These are phyloP conservation scores for Oegoconia quadripuncta DNA, from an alignment of 2,888 invertebrate genomes.

Conservation along the genomic window DNA sequence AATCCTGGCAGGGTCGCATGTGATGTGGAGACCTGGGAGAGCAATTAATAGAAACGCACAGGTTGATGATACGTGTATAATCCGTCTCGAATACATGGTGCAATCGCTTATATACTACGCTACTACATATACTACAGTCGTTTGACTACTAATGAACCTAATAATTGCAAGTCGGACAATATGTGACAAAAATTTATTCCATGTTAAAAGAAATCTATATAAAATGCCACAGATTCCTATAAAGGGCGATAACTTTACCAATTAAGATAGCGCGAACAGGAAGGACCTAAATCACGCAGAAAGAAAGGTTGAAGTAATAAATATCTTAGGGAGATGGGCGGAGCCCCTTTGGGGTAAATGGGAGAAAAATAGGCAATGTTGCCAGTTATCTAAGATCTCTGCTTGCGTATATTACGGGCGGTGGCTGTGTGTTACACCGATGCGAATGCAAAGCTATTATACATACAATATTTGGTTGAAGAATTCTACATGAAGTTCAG, in stretches of 20 bases:
- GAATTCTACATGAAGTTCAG: no score
- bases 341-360: conserved; percentile 50
- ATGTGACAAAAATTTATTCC: no score
- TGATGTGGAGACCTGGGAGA: no score
- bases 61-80: no score
- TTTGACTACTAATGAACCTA: no score
- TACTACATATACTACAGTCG: no score
- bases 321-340: conserved; percentile 57
- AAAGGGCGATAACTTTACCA: conserved; percentile 43
- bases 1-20: no score
- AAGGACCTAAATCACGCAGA: conserved; percentile 58
- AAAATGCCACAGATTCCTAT: conserved; percentile 4
- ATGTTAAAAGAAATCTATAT: conserved; percentile 4
- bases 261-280: conserved; percentile 60
- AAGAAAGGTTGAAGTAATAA: conserved; percentile 62
- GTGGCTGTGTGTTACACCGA: conserved; percentile 26
- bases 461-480: no score
- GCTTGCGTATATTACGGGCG: conserved; percentile 43
- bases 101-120: no score
- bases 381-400: conserved; percentile 52
- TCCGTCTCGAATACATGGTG: no score
- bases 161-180: no score
- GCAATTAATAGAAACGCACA: no score
- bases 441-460: not conserved
- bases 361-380: conserved; percentile 62